A percentile compares a stretch with the other conserved stretches of the same genome.
Evolutionary conservation across 2,797 vertebrate species (phyloP).

Genomic region (Coendou prehensilis): DNA sequence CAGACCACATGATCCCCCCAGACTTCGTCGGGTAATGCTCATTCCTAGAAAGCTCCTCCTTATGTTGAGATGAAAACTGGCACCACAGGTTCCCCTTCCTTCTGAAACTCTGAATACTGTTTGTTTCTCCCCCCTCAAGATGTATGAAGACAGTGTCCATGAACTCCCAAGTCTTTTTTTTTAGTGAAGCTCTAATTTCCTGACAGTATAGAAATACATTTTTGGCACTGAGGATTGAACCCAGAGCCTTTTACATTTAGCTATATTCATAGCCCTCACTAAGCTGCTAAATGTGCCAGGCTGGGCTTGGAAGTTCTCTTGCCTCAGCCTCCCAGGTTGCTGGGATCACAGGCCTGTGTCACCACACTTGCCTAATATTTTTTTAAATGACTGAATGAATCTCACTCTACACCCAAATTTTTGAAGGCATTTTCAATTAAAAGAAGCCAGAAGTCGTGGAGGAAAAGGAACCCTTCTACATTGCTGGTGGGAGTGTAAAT

Average conservation of each 20-base stretch:
- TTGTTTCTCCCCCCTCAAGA: background rate
- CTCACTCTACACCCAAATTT: background rate
- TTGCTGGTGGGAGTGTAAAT: background rate
- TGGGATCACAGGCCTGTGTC: background rate
- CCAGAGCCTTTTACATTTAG: background rate
- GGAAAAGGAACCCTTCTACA: too few relatives aligned
- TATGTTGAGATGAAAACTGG: background rate
- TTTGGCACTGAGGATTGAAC: background rate
- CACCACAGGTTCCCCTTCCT: background rate
- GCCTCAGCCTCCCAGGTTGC: background rate
- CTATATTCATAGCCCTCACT: background rate
- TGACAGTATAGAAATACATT: background rate
- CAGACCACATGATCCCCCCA: too few relatives aligned
- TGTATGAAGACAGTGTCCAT: background rate
- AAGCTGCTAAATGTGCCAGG: background rate
- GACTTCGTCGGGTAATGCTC: background rate
- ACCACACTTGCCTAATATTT: background rate
- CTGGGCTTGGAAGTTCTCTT: background rate
- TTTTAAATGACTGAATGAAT: background rate
- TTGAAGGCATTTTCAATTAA: background rate
- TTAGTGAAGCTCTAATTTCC: background rate
- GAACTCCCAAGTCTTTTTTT: background rate
- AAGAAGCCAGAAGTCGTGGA: background rate
- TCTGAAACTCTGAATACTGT: background rate
- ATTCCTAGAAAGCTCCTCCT: background rate